A percentile compares a stretch with the other conserved stretches of the same genome.
Conservation (phyloP, 1,140 invertebrate genomes). For the Megathymus violae region DNA sequence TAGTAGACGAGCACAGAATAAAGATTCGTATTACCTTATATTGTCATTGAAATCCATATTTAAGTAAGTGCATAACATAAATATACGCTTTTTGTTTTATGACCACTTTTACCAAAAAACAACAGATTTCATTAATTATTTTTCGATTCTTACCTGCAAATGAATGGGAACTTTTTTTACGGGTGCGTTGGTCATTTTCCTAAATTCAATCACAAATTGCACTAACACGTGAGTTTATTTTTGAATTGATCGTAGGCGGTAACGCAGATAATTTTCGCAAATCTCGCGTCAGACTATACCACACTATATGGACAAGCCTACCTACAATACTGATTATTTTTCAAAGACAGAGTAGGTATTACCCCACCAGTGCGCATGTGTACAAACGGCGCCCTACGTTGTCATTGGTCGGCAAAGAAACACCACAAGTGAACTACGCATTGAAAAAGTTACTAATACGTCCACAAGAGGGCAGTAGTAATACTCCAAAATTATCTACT, state of each 20-base stretch:
- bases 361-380: constrained; percentile 71
- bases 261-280: constrained; percentile 56
- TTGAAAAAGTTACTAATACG: neutral
- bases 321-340: constrained; percentile 62
- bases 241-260: constrained; percentile 67
- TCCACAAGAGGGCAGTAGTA: constrained; percentile 35
- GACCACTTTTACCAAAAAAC: constrained; percentile 43
- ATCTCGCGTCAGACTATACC: constrained; percentile 35
- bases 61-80: neutral
- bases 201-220: constrained; percentile 57
- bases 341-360: constrained; percentile 59
- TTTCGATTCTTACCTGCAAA: constrained; percentile 89
- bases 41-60: neutral
- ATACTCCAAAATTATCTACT: too few species aligned
- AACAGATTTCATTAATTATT: constrained; percentile 51
- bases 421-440: constrained; percentile 3
- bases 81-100: constrained; percentile 25
- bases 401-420: constrained; percentile 16
- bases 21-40: constrained; percentile 28
- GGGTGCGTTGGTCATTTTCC: constrained; percentile 81
- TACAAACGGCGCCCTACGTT: constrained; percentile 46
- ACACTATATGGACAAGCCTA: constrained; percentile 48
- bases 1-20: neutral
- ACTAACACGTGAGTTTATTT: constrained; percentile 73
- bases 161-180: constrained; percentile 98